Conservation (phyloP, 1,140 invertebrate genomes). For the Dufourea novaeangliae region DNA sequence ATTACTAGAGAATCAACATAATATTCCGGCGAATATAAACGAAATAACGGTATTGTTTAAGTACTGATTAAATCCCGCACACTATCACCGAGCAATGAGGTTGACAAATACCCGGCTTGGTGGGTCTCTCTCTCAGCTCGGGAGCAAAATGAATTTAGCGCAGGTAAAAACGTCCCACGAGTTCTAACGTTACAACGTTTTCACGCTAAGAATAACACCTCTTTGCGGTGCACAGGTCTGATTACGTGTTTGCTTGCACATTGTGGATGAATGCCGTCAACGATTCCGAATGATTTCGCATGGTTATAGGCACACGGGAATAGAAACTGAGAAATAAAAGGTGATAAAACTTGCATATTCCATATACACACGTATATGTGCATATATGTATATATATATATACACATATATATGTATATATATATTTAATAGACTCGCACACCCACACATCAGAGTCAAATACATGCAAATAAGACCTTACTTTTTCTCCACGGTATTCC, state of each 20-base stretch:
- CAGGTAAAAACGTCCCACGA: constrained; percentile 26
- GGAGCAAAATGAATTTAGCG: constrained; percentile 25
- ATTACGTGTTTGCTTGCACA: constrained; percentile 10
- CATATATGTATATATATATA: not conserved
- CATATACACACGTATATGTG: not conserved
- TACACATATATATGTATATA: not conserved
- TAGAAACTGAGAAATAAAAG: constrained; percentile 29
- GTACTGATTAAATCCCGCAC: not conserved
- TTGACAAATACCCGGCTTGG: constrained; percentile 32
- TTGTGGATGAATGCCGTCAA: constrained; percentile 2
- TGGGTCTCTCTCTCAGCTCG: not conserved
- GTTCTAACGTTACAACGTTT: constrained; percentile 40
- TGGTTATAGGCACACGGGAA: not conserved
- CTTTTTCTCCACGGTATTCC: not conserved
- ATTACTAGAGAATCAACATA: too few species aligned
- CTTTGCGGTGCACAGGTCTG: not conserved
- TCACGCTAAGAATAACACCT: constrained; percentile 47
- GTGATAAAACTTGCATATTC: constrained; percentile 16
- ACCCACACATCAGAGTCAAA: constrained; percentile 49
- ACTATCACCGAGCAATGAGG: not conserved
- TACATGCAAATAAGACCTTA: constrained; percentile 58
- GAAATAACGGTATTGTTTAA: not conserved
- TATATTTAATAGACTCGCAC: constrained; percentile 38
- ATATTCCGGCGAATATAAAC: too few species aligned
- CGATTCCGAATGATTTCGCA: not conserved